Evolutionary conservation across 2,797 vertebrate genomes (phyloP).

Genomic region (Bovichtus variegatus): DNA sequence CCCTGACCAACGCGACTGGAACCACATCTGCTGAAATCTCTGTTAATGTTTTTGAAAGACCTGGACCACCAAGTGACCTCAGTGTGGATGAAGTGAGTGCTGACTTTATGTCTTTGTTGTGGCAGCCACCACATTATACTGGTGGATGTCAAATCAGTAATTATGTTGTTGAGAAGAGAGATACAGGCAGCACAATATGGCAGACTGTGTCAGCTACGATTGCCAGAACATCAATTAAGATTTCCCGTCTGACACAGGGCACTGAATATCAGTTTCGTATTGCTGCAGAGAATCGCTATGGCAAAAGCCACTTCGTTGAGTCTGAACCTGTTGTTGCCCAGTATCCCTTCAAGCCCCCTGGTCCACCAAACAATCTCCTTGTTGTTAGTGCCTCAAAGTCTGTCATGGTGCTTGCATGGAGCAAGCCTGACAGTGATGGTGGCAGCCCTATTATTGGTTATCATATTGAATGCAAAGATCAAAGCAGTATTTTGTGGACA

Average conservation of each 20-base stretch:
- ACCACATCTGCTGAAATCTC: conserved; percentile 86
- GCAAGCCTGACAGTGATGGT: conserved; percentile 91
- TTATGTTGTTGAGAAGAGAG: conserved; percentile 96
- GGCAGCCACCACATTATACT: conserved; percentile 93
- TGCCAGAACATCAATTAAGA: conserved; percentile 95
- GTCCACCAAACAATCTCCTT: conserved; percentile 88
- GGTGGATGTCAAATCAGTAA: conserved; percentile 97
- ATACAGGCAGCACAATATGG: conserved; percentile 93
- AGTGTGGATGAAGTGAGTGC: conserved; percentile 93
- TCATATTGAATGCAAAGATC: conserved; percentile 95
- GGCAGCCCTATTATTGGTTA: conserved; percentile 92
- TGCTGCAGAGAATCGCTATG: conserved; percentile 96
- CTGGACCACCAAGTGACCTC: conserved; percentile 91
- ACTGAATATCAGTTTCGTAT: conserved; percentile 97
- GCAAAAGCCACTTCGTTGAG: conserved; percentile 91
- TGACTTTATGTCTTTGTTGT: conserved; percentile 92
- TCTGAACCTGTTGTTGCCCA: conserved; percentile 91
- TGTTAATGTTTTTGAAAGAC: conserved; percentile 94
- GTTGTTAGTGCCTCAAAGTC: conserved; percentile 92
- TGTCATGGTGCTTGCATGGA: conserved; percentile 91
- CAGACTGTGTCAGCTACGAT: conserved; percentile 94
- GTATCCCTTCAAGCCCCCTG: conserved; percentile 94
- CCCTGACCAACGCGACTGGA: conserved; percentile 89
- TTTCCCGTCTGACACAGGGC: conserved; percentile 90
- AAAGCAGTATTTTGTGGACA: conserved; percentile 96